Base-by-base conservation (phyloP, 2,888 invertebrate species). In the Aphidius colemani region DNA sequence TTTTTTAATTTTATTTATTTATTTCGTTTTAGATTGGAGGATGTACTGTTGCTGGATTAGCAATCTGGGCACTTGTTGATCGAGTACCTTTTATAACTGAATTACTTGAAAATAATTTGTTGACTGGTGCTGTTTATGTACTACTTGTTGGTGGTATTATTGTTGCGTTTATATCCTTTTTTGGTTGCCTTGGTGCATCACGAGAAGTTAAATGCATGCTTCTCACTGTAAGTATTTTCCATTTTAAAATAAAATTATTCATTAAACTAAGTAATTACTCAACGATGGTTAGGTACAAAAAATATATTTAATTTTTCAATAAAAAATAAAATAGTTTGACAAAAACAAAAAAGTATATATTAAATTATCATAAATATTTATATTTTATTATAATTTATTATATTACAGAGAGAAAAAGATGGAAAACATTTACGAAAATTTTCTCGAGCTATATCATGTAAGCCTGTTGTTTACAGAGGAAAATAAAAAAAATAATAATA, bases 181-280 rank as follows among this genome's bases (percentile, higher is more conserved):
- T 97, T 68, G 97, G 97, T 64, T 96, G 96, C 83, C 87, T 94
- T 76, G 97, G 96, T 53, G 95, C 96, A n/a, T 90, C 93, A 53
- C 93, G 92, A 80, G 96, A 97, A 86, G 91, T 96, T 78, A 92
- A 94, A 83, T 96, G 96, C 83, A 91, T 97, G 89, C 88, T 97
- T 56, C 87, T 96, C 63, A 93, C 93, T 85, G 96, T 96, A 84
- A 86, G 89, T 84, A 64, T 53, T 51, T 48, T 13, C 10, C 49
- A 43, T 43, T 51, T 43, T 40, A 45, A 44, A 30, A 13, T 11
- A 57, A 39, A 39, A 57, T 40, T 1, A 18, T 39, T 7, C 45
- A 45, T 56, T 18, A 56, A 5, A 5, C 7, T 48, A 13, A 43
- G 18, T n/a, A 56, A 43, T 9, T 8, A 45, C 45, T 53, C 8